Conservation (phyloP, 30 jellyfish, hydroid and myxozoan species). For the Pelagia noctiluca region DNA sequence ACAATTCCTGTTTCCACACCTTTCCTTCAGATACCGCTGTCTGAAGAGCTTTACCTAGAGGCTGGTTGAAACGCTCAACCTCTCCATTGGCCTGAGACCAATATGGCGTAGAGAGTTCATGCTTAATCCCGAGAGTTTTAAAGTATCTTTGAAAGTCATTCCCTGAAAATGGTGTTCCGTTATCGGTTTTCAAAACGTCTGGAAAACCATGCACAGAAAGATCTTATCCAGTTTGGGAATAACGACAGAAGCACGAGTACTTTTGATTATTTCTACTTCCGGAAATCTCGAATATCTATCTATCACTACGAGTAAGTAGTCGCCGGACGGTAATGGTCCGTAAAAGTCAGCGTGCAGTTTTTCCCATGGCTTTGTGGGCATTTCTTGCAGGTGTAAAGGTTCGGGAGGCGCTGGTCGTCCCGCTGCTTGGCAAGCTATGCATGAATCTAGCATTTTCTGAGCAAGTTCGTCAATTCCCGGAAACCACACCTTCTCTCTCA, state of each 20-base stretch:
- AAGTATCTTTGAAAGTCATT: constrained; percentile 32
- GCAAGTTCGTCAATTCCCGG: constrained; percentile 38
- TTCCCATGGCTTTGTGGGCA: constrained; percentile 39
- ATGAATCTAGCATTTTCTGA: constrained; percentile 8
- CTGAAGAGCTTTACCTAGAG: too few species aligned
- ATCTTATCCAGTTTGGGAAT: too few species aligned
- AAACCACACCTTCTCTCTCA: constrained; percentile 45
- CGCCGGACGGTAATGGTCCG: constrained; percentile 29
- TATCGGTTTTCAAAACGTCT: constrained; percentile 9
- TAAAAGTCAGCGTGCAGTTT: constrained; percentile 10
- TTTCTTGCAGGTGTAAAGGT: constrained; percentile 11
- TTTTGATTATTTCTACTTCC: not conserved
- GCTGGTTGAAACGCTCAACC: constrained; percentile 51
- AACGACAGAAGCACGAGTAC: not conserved
- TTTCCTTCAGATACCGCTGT: constrained; percentile 49
- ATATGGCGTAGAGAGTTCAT: constrained; percentile 26
- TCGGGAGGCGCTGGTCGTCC: constrained; percentile 19
- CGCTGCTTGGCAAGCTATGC: constrained; percentile 37
- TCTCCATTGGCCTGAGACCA: constrained; percentile 64
- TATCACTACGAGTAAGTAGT: constrained; percentile 33
- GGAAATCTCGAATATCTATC: too few species aligned
- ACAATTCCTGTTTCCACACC: constrained; percentile 40
- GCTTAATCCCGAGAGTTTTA: constrained; percentile 26
- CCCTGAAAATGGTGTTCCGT: constrained; percentile 30
- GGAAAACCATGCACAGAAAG: constrained; percentile 21